A percentile compares a stretch with the other conserved stretches of the same genome.
Conservation (phyloP, 2,888 invertebrate species). For the Amiota mariae region DNA sequence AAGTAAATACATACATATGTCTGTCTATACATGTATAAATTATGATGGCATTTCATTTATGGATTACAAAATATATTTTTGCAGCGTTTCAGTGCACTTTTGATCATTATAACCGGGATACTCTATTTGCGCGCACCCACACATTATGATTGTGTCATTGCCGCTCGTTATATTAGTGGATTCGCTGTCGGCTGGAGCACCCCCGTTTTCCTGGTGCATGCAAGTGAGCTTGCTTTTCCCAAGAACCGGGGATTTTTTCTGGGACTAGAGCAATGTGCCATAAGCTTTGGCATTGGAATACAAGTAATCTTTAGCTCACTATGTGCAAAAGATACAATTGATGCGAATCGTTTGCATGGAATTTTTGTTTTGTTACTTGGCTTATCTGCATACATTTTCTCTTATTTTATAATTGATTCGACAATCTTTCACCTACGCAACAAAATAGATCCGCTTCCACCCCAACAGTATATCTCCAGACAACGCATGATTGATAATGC, state of each 20-base stretch:
- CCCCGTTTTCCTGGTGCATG: conserved; percentile 46
- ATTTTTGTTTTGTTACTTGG: conserved; percentile 42
- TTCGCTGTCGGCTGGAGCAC: conserved; percentile 48
- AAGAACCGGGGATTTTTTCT: conserved; percentile 45
- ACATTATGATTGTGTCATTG: conserved; percentile 35
- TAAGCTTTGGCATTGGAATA: conserved; percentile 44
- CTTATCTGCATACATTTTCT: conserved; percentile 33
- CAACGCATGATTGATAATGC: neutral
- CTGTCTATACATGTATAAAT: too few species aligned
- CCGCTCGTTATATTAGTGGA: conserved; percentile 52
- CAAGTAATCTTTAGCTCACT: conserved; percentile 41
- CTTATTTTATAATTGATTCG: conserved; percentile 44
- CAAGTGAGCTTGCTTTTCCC: conserved; percentile 45
- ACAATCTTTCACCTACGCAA: conserved; percentile 45
- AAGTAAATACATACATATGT: neutral
- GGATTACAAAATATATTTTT: neutral
- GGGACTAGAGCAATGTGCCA: conserved; percentile 42
- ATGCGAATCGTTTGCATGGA: conserved; percentile 44
- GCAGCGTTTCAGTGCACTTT: conserved; percentile 30
- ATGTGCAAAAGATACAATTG: conserved; percentile 25
- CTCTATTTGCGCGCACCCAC: conserved; percentile 42
- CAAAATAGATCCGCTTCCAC: conserved; percentile 41
- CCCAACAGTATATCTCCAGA: neutral
- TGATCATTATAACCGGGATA: conserved; percentile 46
- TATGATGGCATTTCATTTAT: too few species aligned